These are phyloP conservation scores for Chionodraco myersi DNA, from an alignment of 2,113 vertebrate genomes.

Conservation along the genomic window DNA sequence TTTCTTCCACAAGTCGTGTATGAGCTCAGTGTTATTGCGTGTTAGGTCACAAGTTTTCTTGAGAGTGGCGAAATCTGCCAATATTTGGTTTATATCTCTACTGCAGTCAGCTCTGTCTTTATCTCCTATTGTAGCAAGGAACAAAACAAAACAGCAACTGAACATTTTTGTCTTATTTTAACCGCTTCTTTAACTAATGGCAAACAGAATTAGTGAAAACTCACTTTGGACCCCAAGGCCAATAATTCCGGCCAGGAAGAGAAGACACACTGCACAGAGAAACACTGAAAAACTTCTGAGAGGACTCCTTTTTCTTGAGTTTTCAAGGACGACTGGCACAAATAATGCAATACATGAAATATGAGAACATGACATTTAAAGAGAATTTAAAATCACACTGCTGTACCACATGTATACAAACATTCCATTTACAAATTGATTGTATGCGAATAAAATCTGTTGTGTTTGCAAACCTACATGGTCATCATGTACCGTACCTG, in stretches of 20 bases:
- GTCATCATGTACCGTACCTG: conserved; percentile 40
- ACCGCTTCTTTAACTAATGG: neutral
- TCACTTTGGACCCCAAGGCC: conserved; percentile 44
- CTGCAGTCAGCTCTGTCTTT: conserved; percentile 6
- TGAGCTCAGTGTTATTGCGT: neutral
- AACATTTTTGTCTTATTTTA: neutral
- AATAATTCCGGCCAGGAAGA: conserved; percentile 52
- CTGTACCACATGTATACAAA: neutral
- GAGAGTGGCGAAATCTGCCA: neutral
- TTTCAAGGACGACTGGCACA: conserved; percentile 6
- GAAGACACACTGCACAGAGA: conserved; percentile 32
- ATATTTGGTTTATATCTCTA: neutral
- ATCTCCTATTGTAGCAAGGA: conserved; percentile 26
- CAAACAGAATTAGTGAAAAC: conserved; percentile 2
- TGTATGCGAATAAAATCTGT: neutral
- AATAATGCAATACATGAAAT: conserved; percentile 3
- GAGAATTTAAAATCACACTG: neutral
- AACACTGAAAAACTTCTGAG: neutral
- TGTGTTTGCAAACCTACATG: neutral
- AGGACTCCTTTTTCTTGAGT: conserved; percentile 8
- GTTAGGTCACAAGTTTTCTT: neutral
- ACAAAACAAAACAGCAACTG: conserved; percentile 7
- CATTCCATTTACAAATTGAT: neutral
- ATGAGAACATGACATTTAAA: neutral
- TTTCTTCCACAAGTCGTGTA: accelerated